These are phyloP conservation scores for Tragelaphus scriptus DNA, from an alignment of 2,113 vertebrate genomes.

Conservation along the genomic window DNA sequence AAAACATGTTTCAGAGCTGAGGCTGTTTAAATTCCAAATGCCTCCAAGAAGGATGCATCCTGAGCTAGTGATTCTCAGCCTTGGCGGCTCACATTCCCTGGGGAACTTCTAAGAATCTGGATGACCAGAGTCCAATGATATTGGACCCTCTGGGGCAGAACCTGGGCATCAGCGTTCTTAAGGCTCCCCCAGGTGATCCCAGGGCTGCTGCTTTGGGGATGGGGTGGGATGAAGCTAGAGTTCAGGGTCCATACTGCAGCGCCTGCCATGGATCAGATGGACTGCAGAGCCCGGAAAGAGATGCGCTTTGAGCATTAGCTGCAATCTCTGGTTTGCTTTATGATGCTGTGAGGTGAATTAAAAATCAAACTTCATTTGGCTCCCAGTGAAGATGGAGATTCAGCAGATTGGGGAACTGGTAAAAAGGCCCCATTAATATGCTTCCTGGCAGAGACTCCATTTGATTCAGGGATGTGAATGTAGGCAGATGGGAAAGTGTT, in stretches of 20 bases:
- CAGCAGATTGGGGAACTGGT: conserved; percentile 33
- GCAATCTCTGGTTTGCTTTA: conserved; percentile 19
- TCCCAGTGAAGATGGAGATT: conserved; percentile 51
- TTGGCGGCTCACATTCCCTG: not conserved
- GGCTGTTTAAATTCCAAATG: not conserved
- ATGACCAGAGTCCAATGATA: not conserved
- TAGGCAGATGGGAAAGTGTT: not conserved
- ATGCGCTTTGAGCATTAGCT: not conserved
- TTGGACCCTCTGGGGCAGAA: not conserved
- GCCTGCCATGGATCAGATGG: too few species aligned
- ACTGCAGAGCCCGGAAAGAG: not conserved
- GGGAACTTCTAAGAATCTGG: not conserved
- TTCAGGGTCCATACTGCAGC: not conserved
- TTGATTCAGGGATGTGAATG: not conserved
- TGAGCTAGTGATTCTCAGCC: not conserved
- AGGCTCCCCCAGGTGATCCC: not conserved
- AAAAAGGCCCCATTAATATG: conserved; percentile 39
- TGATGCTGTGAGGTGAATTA: conserved; percentile 29
- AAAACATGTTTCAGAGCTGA: not conserved
- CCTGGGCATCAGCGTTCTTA: fast-evolving
- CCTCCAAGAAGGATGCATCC: not conserved
- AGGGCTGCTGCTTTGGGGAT: not conserved
- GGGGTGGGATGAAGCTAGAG: too few species aligned
- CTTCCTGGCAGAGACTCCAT: not conserved
- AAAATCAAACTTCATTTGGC: conserved; percentile 57